A percentile compares a stretch with the other conserved stretches of the same genome.
Conservation (phyloP, 2,888 invertebrate species). For the Drosophila borealis region DNA sequence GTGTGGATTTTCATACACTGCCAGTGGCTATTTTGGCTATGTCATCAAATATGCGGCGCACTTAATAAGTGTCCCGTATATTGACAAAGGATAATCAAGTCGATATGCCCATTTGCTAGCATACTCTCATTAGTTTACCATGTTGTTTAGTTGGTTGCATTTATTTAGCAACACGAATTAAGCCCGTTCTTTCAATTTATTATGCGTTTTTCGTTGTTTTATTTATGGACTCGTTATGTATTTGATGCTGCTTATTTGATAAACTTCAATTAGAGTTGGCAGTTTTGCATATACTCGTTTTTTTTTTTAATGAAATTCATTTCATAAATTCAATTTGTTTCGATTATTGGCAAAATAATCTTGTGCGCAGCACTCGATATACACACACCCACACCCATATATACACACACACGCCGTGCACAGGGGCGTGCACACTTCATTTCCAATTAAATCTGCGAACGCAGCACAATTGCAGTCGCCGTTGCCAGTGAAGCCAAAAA, state of each 20-base stretch:
- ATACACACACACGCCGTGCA: slow-evolving; percentile 24
- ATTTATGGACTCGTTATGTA: slow-evolving; percentile 29
- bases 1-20: slow-evolving; percentile 1
- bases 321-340: slow-evolving; percentile 79
- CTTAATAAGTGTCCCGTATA: too few species aligned
- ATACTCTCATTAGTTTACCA: too few species aligned
- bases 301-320: slow-evolving; percentile 69
- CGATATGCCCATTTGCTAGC: background rate
- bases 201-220: slow-evolving; percentile 6
- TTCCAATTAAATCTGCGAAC: slow-evolving; percentile 79
- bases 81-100: slow-evolving; percentile 2
- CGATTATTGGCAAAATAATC: slow-evolving; percentile 80
- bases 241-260: slow-evolving; percentile 56
- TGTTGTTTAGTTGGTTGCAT: slow-evolving; percentile 4
- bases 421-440: slow-evolving; percentile 65
- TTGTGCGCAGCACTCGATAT: slow-evolving; percentile 51
- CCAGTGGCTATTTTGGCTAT: background rate
- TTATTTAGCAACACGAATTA: background rate
- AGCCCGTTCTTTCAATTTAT: background rate
- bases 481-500: slow-evolving; percentile 50
- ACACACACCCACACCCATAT: slow-evolving; percentile 23
- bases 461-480: slow-evolving; percentile 64
- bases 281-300: slow-evolving; percentile 51
- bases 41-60: background rate
- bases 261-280: slow-evolving; percentile 69